Evolutionary conservation across 2,888 invertebrate species (phyloP).

Genomic region (Dryobotodes eremita): DNA sequence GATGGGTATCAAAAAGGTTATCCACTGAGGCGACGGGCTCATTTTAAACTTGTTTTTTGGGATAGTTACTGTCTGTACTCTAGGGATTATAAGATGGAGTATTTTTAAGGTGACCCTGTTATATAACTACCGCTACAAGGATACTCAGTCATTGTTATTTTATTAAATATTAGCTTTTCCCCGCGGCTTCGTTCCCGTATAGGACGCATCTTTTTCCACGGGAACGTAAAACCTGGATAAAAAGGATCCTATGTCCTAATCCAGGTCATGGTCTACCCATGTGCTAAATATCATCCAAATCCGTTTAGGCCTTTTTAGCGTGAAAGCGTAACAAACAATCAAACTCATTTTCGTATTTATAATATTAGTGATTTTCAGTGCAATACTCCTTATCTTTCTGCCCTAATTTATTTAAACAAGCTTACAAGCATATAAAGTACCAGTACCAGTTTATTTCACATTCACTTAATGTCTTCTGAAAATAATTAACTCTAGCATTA

Average conservation of each 20-base stretch:
- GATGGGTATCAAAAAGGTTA: constrained; percentile 45
- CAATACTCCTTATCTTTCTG: background rate
- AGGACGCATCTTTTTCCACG: no score
- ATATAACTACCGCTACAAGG: background rate
- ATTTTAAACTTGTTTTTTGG: constrained; percentile 32
- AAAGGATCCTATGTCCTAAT: no score
- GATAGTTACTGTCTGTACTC: background rate
- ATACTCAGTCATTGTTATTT: background rate
- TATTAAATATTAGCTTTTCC: background rate
- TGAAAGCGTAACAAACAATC: no score
- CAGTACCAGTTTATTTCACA: background rate
- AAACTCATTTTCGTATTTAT: no score
- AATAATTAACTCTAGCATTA: background rate
- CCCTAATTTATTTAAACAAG: background rate
- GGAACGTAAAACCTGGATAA: no score
- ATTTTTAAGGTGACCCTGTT: background rate
- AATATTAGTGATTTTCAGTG: background rate
- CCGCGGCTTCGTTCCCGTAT: no score
- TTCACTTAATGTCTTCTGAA: background rate
- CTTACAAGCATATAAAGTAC: background rate
- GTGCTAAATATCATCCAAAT: no score
- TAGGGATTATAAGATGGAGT: background rate
- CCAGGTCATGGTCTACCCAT: no score
- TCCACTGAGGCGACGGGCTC: constrained; percentile 24
- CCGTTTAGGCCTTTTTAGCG: no score